Percentiles rank a stretch among this genome's conserved stretches.
Evolutionary conservation across 2,888 invertebrate genomes (phyloP).

Genomic region (Drosophila kuntzei): DNA sequence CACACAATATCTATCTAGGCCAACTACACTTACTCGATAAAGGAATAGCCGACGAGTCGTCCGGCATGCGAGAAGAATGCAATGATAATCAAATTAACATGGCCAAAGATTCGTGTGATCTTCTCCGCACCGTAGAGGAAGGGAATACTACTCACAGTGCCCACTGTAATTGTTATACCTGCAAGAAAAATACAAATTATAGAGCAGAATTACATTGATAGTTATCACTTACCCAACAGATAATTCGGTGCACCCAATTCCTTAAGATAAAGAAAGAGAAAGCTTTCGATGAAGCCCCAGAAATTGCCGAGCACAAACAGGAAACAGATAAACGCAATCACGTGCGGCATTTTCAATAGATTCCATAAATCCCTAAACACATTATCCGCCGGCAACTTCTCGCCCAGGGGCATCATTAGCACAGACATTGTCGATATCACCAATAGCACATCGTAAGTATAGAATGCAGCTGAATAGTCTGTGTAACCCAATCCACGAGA

Average conservation of each 20-base stretch:
- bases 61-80: constrained; percentile 94
- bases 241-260: constrained; percentile 94
- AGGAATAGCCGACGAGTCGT: constrained; percentile 93
- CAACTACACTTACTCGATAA: constrained; percentile 89
- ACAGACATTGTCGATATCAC: constrained; percentile 91
- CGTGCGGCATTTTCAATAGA: constrained; percentile 91
- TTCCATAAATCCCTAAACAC: constrained; percentile 91
- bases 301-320: constrained; percentile 93
- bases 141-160: constrained; percentile 93
- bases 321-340: constrained; percentile 92
- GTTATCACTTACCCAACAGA: constrained; percentile 88
- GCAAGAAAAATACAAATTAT: constrained; percentile 19
- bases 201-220: not conserved
- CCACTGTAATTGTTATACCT: constrained; percentile 94
- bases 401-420: constrained; percentile 91
- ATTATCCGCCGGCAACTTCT: constrained; percentile 91
- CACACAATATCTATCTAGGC: constrained; percentile 21
- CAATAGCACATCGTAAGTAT: constrained; percentile 90
- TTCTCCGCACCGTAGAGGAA: constrained; percentile 94
- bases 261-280: constrained; percentile 93
- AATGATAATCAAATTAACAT: constrained; percentile 93
- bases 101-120: constrained; percentile 92
- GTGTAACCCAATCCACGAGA: constrained; percentile 89
- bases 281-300: constrained; percentile 96
- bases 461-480: constrained; percentile 95